Evolutionary conservation across 2,888 invertebrate species (phyloP).

Genomic region (Dione vanillae): DNA sequence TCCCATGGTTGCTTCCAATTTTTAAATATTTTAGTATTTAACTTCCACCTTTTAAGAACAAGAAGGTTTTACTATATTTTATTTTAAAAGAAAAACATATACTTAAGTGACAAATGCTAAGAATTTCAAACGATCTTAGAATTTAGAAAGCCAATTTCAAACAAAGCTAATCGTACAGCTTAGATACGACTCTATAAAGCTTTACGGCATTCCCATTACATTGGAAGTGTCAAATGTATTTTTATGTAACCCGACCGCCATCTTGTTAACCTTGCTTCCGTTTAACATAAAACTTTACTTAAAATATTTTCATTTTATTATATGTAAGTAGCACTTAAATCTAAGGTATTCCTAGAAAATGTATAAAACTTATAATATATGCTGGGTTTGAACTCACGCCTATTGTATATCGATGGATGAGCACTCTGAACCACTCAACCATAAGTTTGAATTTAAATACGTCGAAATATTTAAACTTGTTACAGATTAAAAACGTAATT

Average conservation of each 20-base stretch:
- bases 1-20: too few relatives aligned
- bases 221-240: slow-evolving; percentile 12
- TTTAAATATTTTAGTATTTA: too few relatives aligned
- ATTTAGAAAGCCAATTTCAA: slow-evolving; percentile 17
- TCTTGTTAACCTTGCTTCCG: slow-evolving; percentile 26
- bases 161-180: slow-evolving; percentile 17
- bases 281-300: slow-evolving; percentile 14
- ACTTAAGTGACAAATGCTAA: not conserved
- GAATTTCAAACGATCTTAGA: slow-evolving; percentile 2
- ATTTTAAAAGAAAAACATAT: not conserved
- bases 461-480: too few relatives aligned
- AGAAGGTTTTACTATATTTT: too few relatives aligned
- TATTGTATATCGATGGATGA: too few relatives aligned
- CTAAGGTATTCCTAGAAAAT: too few relatives aligned
- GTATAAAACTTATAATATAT: too few relatives aligned
- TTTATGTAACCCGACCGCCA: slow-evolving; percentile 15
- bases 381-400: too few relatives aligned
- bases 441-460: too few relatives aligned
- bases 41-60: too few relatives aligned
- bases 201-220: slow-evolving; percentile 23
- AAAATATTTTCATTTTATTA: not conserved
- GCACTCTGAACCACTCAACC: too few relatives aligned
- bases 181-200: slow-evolving; percentile 22
- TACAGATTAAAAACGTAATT: too few relatives aligned
- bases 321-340: not conserved